Base-by-base conservation (phyloP, 2,888 invertebrate genomes). In the Lasioglossum morio region DNA sequence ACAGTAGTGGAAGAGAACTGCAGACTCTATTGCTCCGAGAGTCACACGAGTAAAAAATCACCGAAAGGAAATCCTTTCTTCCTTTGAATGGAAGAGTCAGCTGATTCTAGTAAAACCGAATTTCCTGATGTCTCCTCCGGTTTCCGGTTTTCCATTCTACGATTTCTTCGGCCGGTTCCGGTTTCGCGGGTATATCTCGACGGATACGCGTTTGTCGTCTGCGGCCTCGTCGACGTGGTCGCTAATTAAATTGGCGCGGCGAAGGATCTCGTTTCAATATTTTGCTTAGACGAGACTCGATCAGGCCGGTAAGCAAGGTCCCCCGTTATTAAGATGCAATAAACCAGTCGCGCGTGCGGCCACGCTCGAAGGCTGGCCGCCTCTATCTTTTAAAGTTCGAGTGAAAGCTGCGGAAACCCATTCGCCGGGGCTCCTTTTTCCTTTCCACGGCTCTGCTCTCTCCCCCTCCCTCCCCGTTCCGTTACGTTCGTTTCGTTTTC, bases 351-450 rank as follows among this genome's bases (percentile, higher is more conserved):
- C 79, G 82, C 70, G 88, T 81, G 72, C 73, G 77, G 70, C 43
- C 63, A 76, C 78, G 48, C 75, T 83, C 86, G 86, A 86, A 79
- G 78, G 79, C 73, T 79, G 76, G 73, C 70, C 83, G 8, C n/a
- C 72, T 60, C 76, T 85, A 87, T 85, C 80, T 73, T 19, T 72
- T 53, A 72, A 37, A 63, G 74, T 40, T 27, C 60, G 82, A 88
- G 89, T 90, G 89, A 89, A 89, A 89, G 89, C 88, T 86, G 86
- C 48, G 63, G 70, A 83, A 83, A 83, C 63, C 70, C 84, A 81
- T 82, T 88, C 86, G 85, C 74, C 73, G 19, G 70, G 19, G 19
- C 77, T 66, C 27, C 81, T 77, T 87, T 87, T 79, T 40, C 75
- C 81, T 86, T 75, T 66, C 72, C 72, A 19, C 72, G 16, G 30